These are phyloP conservation scores for Centropristis striata DNA, from an alignment of 2,113 vertebrate genomes.

Conservation along the genomic window DNA sequence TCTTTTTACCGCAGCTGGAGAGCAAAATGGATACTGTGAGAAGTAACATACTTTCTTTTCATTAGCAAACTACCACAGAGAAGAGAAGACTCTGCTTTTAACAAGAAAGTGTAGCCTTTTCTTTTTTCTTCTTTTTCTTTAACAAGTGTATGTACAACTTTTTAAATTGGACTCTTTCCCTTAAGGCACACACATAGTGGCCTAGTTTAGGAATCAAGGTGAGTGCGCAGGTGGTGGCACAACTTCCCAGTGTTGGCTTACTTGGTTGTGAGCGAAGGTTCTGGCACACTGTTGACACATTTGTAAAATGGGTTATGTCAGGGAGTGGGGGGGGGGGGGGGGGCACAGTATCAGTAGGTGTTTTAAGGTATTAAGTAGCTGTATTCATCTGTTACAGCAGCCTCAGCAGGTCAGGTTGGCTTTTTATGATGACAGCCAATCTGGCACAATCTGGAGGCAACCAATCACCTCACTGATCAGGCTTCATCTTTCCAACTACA, in stretches of 20 bases:
- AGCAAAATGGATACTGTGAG: conserved; percentile 1
- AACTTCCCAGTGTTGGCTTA: conserved; percentile 6
- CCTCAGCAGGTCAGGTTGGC: not conserved
- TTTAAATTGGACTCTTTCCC: conserved; percentile 6
- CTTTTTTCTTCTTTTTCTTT: not conserved
- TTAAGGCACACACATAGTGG: not conserved
- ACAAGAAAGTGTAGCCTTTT: not conserved
- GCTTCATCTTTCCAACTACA: not conserved
- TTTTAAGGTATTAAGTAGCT: not conserved
- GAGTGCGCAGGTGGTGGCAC: conserved; percentile 38
- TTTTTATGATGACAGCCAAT: not conserved
- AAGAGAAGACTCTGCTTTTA: not conserved
- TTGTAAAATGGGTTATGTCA: conserved; percentile 31
- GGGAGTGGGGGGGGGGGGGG: not conserved
- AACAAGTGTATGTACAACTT: not conserved
- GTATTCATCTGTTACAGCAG: not conserved
- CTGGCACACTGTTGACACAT: conserved; percentile 26
- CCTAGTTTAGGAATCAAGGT: conserved; percentile 37
- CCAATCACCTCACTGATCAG: not conserved
- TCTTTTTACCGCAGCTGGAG: not conserved
- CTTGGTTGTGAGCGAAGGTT: conserved; percentile 15
- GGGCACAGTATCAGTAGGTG: not conserved
- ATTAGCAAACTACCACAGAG: not conserved
- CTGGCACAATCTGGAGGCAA: not conserved
- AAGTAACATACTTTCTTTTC: not conserved